Evolutionary conservation across 2,113 vertebrate genomes (phyloP), one percentile per base, ranked within the genome.

Genomic region (Porphyrio hochstetteri): DNA sequence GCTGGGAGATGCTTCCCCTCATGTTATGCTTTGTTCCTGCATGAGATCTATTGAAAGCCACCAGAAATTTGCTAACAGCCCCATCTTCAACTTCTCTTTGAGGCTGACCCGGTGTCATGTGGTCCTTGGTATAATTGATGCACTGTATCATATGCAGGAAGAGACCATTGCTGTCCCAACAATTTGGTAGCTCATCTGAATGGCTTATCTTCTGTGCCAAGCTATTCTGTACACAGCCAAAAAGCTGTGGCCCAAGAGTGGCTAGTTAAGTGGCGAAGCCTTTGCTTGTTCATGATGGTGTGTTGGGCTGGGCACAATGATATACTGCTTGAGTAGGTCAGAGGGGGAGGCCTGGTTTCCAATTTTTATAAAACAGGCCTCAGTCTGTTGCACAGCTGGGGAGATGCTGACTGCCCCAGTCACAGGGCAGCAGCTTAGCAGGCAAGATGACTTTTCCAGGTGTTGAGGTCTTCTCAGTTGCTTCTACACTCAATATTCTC

Each of bases 271-370:
- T 36, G 64, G 18, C 19, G 68, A 60, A 91, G 19, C 16, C n/a
- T 74, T 42, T 38, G 42, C 40, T 80, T 0, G 0, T 65, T 90
- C 33, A 17, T 31, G 19, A 24, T 68, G 57, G 20, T 68, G 38
- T 56, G 36, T 23, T 53, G 70, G 55, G 40, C 23, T 61, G 11
- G 7, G 17, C 4, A 5, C 20, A 23, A 5, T 8, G 63, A 13
- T 48, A 25, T 0, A 0, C 9, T 81, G 50, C 35, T 35, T 42
- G 59, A 46, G 48, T 20, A n/a, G 27, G 13, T 52, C 23, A 23
- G 64, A 77, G 38, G 4, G 82, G 21, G 9, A 44, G n/a, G 17
- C 44, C 57, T 52, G 28, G 14, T 24, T 85, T 40, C 25, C 35
- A 27, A 2, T 31, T 50, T 31, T 11, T 72, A 9, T 60, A 52